These are phyloP conservation scores for Beaufortia kweichowensis DNA, from an alignment of 2,113 vertebrate species.

Conservation along the genomic window DNA sequence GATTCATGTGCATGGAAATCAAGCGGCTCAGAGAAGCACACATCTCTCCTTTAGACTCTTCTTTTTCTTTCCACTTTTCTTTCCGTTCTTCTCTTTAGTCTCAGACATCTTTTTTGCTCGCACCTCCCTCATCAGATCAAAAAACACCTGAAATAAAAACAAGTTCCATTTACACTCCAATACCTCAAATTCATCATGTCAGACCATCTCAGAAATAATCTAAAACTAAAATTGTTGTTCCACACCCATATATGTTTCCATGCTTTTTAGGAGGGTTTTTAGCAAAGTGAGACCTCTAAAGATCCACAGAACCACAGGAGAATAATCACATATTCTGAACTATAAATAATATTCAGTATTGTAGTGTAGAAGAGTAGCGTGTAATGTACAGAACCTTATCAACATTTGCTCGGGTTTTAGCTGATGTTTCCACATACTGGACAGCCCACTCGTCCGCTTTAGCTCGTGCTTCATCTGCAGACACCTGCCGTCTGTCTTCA, in stretches of 20 bases:
- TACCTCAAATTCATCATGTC: not conserved
- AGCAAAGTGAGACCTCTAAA: too few species aligned
- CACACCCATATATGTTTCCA: too few species aligned
- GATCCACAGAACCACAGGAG: too few species aligned
- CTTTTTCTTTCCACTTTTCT: slow-evolving; percentile 92
- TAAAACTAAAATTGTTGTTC: too few species aligned
- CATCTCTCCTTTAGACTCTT: slow-evolving; percentile 88
- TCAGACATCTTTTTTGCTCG: slow-evolving; percentile 94
- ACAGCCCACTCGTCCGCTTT: slow-evolving; percentile 89
- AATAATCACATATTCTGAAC: not conserved
- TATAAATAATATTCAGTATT: too few species aligned
- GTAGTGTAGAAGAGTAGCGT: not conserved
- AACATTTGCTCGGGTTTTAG: slow-evolving; percentile 95
- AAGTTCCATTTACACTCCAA: too few species aligned
- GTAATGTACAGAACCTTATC: slow-evolving; percentile 83
- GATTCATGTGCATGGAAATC: not conserved
- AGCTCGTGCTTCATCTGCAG: slow-evolving; percentile 80
- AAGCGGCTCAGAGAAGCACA: slow-evolving; percentile 81
- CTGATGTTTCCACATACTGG: slow-evolving; percentile 97
- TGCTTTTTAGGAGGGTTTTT: too few species aligned
- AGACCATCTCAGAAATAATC: too few species aligned
- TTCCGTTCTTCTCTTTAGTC: slow-evolving; percentile 93
- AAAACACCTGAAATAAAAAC: slow-evolving; percentile 83
- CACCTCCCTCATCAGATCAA: slow-evolving; percentile 96
- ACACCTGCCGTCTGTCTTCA: slow-evolving; percentile 90